phyloP scores from a whole-genome alignment of 2,113 vertebrate species.

The Pogona vitticeps region DNA sequence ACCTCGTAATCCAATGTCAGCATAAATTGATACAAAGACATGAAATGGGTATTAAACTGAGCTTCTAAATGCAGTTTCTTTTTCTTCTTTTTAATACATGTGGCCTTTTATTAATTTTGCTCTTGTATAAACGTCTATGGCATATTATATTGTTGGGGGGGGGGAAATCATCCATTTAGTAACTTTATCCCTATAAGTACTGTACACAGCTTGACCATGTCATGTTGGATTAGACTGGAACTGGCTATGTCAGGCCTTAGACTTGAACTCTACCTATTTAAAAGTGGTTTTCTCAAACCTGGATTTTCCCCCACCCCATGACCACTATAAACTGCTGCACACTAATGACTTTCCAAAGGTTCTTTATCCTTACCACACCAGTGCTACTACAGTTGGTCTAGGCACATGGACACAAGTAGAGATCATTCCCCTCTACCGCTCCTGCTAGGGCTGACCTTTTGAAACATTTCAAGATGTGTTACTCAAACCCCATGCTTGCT shows the following conservation, averaged over 20 bases:
- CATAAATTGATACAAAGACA: slow-evolving; percentile 2
- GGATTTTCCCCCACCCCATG: neutral
- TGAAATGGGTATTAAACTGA: neutral
- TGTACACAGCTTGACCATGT: neutral
- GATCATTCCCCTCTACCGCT: too few relatives aligned
- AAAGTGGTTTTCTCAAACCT: neutral
- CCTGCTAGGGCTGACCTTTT: too few relatives aligned
- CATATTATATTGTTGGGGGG: neutral
- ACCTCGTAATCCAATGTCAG: slow-evolving; percentile 3
- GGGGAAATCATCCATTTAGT: neutral
- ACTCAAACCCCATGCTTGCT: neutral
- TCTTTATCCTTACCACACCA: neutral
- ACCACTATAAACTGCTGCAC: neutral
- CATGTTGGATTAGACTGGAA: neutral
- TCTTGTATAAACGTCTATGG: neutral
- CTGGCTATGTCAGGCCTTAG: neutral
- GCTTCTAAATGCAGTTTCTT: neutral
- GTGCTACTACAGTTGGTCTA: too few relatives aligned
- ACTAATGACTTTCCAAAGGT: neutral
- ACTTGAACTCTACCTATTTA: neutral
- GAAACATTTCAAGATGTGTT: neutral
- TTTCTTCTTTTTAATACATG: neutral
- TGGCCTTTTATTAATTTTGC: neutral
- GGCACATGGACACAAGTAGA: too few relatives aligned
- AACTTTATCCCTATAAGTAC: neutral